These are phyloP conservation scores for Cariama cristata DNA, from an alignment of 2,113 vertebrate species.

Conservation along the genomic window DNA sequence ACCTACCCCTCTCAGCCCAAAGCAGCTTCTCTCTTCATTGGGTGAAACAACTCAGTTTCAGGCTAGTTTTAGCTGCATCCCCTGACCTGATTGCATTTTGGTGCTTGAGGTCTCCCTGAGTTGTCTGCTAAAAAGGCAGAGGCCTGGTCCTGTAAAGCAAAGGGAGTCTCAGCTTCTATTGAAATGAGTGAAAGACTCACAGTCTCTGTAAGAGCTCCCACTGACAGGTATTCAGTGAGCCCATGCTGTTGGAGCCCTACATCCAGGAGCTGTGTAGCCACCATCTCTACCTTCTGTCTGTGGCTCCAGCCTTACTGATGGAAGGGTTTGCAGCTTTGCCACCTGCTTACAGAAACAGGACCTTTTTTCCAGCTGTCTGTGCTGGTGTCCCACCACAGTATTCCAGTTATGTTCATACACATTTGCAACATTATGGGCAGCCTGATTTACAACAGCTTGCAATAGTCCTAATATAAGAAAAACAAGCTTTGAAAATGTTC, in stretches of 20 bases:
- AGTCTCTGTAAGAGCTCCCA: not conserved
- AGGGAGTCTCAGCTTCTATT: not conserved
- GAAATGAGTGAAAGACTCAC: not conserved
- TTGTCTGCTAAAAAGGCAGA: not conserved
- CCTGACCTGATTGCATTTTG: not conserved
- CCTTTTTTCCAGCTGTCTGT: not conserved
- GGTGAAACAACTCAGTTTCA: not conserved
- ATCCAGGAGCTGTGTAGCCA: not conserved
- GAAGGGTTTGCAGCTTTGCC: not conserved
- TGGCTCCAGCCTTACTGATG: not conserved
- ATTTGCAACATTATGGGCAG: not conserved
- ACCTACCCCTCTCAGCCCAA: not conserved
- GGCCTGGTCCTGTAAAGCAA: not conserved
- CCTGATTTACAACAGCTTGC: not conserved
- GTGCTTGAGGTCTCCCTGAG: fast-evolving
- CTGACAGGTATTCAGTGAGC: not conserved
- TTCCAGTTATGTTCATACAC: not conserved
- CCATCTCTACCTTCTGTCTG: not conserved
- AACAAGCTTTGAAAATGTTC: not conserved
- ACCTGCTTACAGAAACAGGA: fast-evolving
- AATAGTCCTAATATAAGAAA: not conserved
- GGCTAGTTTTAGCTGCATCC: not conserved
- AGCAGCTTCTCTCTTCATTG: not conserved
- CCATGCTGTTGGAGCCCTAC: not conserved
- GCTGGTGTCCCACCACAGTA: not conserved